phyloP scores from a whole-genome alignment of 2,888 invertebrate genomes.

The Paralinhomoeus sp. region DNA sequence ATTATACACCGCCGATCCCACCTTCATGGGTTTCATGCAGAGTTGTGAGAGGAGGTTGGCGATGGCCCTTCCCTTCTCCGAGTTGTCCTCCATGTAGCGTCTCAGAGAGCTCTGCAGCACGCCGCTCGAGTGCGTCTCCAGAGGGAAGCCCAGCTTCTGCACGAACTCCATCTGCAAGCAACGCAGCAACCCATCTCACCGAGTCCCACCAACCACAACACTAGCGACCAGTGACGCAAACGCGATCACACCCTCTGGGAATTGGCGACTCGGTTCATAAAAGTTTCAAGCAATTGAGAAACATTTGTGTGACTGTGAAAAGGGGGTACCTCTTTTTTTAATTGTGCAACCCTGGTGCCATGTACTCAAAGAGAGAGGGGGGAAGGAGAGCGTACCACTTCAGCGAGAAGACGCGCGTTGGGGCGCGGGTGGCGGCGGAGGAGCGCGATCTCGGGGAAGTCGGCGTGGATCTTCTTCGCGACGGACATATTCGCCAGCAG shows the following conservation, averaged over 20 bases:
- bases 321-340: too few species aligned
- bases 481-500: constrained; percentile 73
- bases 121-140: constrained; percentile 49
- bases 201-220: too few species aligned
- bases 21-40: constrained; percentile 64
- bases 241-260: too few species aligned
- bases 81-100: neutral
- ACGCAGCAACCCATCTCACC: constrained; percentile 4
- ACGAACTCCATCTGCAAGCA: constrained; percentile 15
- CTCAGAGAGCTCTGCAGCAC: constrained; percentile 29
- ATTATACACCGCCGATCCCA: too few species aligned
- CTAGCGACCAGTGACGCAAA: too few species aligned
- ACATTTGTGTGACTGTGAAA: too few species aligned
- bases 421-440: constrained; percentile 65
- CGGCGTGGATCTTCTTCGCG: constrained; percentile 46
- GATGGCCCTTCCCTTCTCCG: constrained; percentile 9
- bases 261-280: too few species aligned
- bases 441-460: constrained; percentile 51
- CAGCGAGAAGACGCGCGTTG: constrained; percentile 31
- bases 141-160: constrained; percentile 39
- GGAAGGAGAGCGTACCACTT: constrained; percentile 6
- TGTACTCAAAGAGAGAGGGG: neutral
- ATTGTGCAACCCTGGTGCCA: too few species aligned
- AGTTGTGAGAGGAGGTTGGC: constrained; percentile 44
- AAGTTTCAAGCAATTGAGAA: too few species aligned